Percentiles rank a stretch among this genome's conserved stretches.
Evolutionary conservation across 2,888 invertebrate genomes (phyloP).

Genomic region (Belgica antarctica): DNA sequence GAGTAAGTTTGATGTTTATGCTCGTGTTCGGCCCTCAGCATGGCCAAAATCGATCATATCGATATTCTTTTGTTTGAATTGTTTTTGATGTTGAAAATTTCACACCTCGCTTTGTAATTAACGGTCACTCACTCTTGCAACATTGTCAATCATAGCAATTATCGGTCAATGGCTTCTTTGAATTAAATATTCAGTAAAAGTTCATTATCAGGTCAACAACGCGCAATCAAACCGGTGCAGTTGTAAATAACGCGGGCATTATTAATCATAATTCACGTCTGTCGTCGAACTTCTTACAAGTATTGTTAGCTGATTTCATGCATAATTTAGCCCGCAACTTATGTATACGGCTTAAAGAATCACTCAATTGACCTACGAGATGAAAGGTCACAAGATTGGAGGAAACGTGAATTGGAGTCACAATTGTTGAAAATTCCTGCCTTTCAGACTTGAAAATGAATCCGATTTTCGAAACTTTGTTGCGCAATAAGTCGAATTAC

Average conservation of each 20-base stretch:
- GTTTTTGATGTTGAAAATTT: too few species aligned
- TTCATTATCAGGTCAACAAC: not conserved
- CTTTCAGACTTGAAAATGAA: not conserved
- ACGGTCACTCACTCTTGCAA: too few species aligned
- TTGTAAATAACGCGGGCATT: not conserved
- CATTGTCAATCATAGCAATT: not conserved
- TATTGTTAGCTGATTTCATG: not conserved
- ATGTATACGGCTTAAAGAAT: too few species aligned
- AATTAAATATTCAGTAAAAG: too few species aligned
- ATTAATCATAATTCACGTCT: not conserved
- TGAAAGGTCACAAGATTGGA: not conserved
- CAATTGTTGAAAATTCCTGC: not conserved
- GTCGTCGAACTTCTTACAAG: not conserved
- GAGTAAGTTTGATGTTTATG: too few species aligned
- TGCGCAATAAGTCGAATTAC: not conserved
- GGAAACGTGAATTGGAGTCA: not conserved
- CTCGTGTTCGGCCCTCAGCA: too few species aligned
- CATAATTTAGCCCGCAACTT: too few species aligned
- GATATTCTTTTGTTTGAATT: not conserved
- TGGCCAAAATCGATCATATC: not conserved
- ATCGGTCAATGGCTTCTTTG: not conserved
- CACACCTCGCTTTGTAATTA: too few species aligned
- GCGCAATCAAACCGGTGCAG: not conserved
- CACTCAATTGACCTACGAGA: not conserved
- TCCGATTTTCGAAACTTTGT: not conserved